Conservation (phyloP, 2,113 vertebrate species). For the Synchiropus splendidus region DNA sequence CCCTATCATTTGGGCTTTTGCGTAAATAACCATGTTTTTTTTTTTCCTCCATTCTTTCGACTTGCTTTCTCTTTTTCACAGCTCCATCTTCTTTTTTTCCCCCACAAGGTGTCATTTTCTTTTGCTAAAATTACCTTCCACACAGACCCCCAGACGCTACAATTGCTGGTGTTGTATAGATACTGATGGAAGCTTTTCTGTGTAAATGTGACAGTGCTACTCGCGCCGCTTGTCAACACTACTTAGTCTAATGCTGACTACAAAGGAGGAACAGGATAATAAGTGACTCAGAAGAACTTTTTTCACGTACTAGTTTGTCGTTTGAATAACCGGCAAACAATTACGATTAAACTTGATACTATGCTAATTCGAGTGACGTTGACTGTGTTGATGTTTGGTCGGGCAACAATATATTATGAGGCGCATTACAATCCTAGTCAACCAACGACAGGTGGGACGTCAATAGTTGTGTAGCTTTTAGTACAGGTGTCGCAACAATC, state of each 20-base stretch:
- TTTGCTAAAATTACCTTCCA: slow-evolving; percentile 69
- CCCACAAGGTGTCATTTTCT: slow-evolving; percentile 61
- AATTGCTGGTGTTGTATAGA: slow-evolving; percentile 65
- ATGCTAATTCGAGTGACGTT: no score
- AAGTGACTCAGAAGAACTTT: slow-evolving; percentile 23
- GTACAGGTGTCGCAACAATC: no score
- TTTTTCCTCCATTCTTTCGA: slow-evolving; percentile 33
- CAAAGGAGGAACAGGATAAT: slow-evolving; percentile 38
- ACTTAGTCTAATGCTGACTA: slow-evolving; percentile 47
- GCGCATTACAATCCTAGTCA: no score
- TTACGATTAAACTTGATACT: no score
- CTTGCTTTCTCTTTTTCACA: slow-evolving; percentile 36
- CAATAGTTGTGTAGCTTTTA: no score
- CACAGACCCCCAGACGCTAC: slow-evolving; percentile 55
- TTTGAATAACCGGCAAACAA: slow-evolving; percentile 24
- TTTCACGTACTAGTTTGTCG: slow-evolving; percentile 26
- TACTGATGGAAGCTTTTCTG: slow-evolving; percentile 66
- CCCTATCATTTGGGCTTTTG: slow-evolving; percentile 69
- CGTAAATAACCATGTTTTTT: slow-evolving; percentile 67
- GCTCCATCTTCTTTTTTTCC: slow-evolving; percentile 41
- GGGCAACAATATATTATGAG: no score
- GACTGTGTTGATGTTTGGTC: no score
- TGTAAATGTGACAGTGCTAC: slow-evolving; percentile 36
- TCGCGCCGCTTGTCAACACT: slow-evolving; percentile 39
- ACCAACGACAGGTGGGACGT: no score